A percentile compares a stretch with the other conserved stretches of the same genome.
Conservation (phyloP, 2,888 invertebrate species). For the Tetranychus truncatus region DNA sequence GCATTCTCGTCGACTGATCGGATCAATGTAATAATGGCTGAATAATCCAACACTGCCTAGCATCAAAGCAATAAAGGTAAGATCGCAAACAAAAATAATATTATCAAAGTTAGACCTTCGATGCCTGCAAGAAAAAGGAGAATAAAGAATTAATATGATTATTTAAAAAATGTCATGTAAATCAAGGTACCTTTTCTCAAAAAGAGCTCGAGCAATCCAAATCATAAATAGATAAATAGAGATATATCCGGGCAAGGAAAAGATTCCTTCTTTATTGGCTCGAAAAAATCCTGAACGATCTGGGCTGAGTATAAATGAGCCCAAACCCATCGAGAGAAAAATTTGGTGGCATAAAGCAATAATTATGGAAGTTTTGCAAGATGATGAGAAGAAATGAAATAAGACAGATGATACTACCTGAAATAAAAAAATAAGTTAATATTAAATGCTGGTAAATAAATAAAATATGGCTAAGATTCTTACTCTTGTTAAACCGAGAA, state of each 20-base stretch:
- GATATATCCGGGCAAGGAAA: slow-evolving; percentile 64
- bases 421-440: slow-evolving; percentile 19
- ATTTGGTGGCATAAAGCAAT: slow-evolving; percentile 30
- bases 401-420: slow-evolving; percentile 39
- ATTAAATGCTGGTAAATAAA: neutral
- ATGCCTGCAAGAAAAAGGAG: neutral
- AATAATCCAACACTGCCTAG: slow-evolving; percentile 5
- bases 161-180: neutral
- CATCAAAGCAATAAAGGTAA: neutral
- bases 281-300: slow-evolving; percentile 44
- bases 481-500: slow-evolving; percentile 60
- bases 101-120: slow-evolving; percentile 2
- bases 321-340: slow-evolving; percentile 38
- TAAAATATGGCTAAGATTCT: neutral
- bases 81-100: neutral
- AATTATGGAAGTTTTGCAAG: slow-evolving; percentile 41
- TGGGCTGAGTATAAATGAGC: slow-evolving; percentile 49
- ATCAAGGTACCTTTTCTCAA: slow-evolving; percentile 20
- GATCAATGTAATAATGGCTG: slow-evolving; percentile 29
- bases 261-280: slow-evolving; percentile 80
- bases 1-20: slow-evolving; percentile 54
- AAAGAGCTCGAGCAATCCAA: slow-evolving; percentile 42
- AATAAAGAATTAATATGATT: neutral
- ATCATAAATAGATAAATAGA: slow-evolving; percentile 59
- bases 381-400: slow-evolving; percentile 32